Base-by-base conservation (phyloP, 2,113 vertebrate genomes). In the Corydoras maculifer region DNA sequence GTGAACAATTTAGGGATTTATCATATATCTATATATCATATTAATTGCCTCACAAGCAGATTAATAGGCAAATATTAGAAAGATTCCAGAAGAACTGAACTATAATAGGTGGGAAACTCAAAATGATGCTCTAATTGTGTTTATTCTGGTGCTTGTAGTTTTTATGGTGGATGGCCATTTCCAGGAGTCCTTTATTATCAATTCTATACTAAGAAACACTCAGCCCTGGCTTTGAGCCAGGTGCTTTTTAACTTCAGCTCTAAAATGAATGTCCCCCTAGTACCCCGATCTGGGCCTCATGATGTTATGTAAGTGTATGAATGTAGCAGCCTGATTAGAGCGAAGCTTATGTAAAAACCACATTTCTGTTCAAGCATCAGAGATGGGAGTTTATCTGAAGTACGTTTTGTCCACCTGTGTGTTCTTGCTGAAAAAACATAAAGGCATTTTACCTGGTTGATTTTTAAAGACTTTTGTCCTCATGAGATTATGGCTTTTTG, bases 261-360 rank as follows among this genome's bases (percentile, higher is more conserved):
- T 80, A 79, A 77, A 80, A 86, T 78, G 80, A 75, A 73, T 75
- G 83, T 75, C 82, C 85, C 81, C 84, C 76, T 69, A 82, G 72
- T 68, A 79, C 74, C 76, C 78, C 77, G 76, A 83, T 81, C 72
- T 74, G 72, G 83, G 77, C 81, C 80, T 84, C 79, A 64, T 29
- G 69, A 77, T 78, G 80, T 87, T 86, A 87, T 77, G 79, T 82
- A 87, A 86, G 70, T 78, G 62, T 77, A 78, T 72, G 74, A 77
- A 75, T 79, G 69, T 65, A 82, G 75, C 70, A 72, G 78, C 30
- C 77, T 65, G 49, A 81, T 66, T 67, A 75, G 72, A 60, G 68
- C 57, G 53, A 68, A 63, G 10, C 78, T 79, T 67, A 78, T 65
- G 76, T 74, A 73, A 82, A 83, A 63, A 76, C 69, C 77, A 80